Conservation (phyloP, 2,797 vertebrate genomes). For the Enteromius thamalakanensis region DNA sequence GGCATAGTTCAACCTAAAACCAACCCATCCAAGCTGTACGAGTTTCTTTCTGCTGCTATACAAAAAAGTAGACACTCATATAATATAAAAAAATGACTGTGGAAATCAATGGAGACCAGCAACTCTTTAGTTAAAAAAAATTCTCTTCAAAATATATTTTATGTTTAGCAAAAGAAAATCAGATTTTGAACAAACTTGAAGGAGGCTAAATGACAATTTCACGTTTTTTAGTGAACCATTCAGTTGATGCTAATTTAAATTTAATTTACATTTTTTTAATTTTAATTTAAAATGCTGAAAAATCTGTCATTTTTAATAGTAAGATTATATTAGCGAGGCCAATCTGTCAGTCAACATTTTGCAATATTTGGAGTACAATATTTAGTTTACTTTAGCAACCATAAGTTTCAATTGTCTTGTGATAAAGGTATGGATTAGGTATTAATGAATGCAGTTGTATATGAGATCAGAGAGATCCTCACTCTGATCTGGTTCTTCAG, state of each 20-base stretch:
- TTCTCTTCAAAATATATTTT: background rate
- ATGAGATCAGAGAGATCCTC: slow-evolving; percentile 56
- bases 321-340: background rate
- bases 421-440: background rate
- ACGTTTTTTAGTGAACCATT: background rate
- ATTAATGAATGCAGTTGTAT: background rate
- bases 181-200: background rate
- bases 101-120: background rate
- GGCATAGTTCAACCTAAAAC: background rate
- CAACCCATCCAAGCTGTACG: background rate
- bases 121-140: background rate
- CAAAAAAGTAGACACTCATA: background rate
- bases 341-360: background rate
- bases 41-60: background rate
- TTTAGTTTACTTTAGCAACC: background rate
- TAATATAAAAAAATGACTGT: background rate
- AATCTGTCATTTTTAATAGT: background rate
- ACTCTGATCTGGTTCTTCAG: slow-evolving; percentile 98
- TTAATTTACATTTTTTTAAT: too few species aligned
- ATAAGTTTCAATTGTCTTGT: background rate
- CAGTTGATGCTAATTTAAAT: background rate
- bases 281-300: background rate
- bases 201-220: background rate
- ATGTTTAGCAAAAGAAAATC: background rate
- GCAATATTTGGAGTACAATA: background rate